phyloP scores from a whole-genome alignment of 1,140 invertebrate genomes.

The Drosophila bocki region DNA sequence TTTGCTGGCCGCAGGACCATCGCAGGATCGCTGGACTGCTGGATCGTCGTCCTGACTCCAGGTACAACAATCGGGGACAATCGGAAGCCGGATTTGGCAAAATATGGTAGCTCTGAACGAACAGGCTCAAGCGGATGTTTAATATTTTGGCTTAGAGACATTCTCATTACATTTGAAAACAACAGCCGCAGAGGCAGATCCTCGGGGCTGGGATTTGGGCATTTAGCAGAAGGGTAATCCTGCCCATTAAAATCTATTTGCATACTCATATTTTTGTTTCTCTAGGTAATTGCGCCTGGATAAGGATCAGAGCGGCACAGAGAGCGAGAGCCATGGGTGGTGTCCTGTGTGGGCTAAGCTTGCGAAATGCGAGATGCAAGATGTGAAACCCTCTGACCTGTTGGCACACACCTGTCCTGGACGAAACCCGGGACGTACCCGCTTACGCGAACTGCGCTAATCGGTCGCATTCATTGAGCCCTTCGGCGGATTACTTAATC shows the following conservation, averaged over 20 bases:
- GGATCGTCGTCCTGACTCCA: constrained; percentile 60
- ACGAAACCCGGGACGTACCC: constrained; percentile 13
- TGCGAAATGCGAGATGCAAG: constrained; percentile 13
- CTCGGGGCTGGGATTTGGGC: constrained; percentile 68
- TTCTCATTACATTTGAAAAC: constrained; percentile 84
- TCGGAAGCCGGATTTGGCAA: constrained; percentile 76
- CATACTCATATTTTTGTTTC: constrained; percentile 82
- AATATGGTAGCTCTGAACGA: constrained; percentile 27
- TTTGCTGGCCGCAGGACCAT: constrained; percentile 41
- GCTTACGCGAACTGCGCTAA: constrained; percentile 79
- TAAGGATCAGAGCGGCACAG: constrained; percentile 57
- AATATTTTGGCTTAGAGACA: constrained; percentile 84
- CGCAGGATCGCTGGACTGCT: constrained; percentile 1
- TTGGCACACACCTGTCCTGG: constrained; percentile 66
- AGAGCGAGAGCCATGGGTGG: constrained; percentile 20
- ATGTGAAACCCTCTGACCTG: constrained; percentile 22
- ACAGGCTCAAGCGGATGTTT: constrained; percentile 74
- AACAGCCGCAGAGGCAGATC: constrained; percentile 46
- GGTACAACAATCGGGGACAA: constrained; percentile 67
- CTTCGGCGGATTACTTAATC: constrained; percentile 75
- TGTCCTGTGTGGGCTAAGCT: constrained; percentile 54
- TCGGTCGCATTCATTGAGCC: constrained; percentile 67
- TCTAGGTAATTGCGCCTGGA: constrained; percentile 80
- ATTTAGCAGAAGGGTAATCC: constrained; percentile 84
- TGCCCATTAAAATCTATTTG: constrained; percentile 83